phyloP scores from a whole-genome alignment of 2,113 vertebrate species.

The Axis porcinus region DNA sequence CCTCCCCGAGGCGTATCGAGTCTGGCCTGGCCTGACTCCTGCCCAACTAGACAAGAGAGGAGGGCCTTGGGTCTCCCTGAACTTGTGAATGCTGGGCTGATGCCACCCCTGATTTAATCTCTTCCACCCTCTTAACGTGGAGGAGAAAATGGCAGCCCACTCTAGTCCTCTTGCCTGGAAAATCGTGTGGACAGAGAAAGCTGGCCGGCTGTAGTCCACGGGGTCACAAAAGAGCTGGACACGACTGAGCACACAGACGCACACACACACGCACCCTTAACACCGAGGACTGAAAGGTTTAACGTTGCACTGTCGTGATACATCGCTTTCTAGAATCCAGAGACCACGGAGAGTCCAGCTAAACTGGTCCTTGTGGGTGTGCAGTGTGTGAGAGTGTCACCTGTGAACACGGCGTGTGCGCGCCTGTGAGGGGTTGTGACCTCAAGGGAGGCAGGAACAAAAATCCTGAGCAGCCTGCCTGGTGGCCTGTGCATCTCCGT shows the following conservation, averaged over 20 bases:
- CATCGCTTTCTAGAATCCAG: neutral
- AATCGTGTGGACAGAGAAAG: neutral
- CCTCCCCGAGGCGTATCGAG: neutral
- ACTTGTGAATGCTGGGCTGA: neutral
- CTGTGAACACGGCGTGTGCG: fast-evolving
- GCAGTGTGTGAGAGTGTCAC: neutral
- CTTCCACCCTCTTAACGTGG: neutral
- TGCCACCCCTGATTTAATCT: neutral
- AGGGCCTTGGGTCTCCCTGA: neutral
- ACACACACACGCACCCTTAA: neutral
- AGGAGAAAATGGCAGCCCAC: neutral
- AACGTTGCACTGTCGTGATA: fast-evolving
- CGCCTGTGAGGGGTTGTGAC: neutral
- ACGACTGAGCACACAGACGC: neutral
- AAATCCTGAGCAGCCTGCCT: neutral
- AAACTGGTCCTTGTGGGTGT: neutral
- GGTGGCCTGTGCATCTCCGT: neutral
- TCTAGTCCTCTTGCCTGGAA: neutral
- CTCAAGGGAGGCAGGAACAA: neutral
- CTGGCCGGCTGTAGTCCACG: neutral
- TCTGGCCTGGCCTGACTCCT: neutral
- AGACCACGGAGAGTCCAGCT: neutral
- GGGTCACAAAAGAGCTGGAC: neutral
- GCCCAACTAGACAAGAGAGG: neutral
- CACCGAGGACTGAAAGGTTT: neutral